Base-by-base conservation (phyloP, 2,113 vertebrate genomes). In the Polypterus bichir region DNA sequence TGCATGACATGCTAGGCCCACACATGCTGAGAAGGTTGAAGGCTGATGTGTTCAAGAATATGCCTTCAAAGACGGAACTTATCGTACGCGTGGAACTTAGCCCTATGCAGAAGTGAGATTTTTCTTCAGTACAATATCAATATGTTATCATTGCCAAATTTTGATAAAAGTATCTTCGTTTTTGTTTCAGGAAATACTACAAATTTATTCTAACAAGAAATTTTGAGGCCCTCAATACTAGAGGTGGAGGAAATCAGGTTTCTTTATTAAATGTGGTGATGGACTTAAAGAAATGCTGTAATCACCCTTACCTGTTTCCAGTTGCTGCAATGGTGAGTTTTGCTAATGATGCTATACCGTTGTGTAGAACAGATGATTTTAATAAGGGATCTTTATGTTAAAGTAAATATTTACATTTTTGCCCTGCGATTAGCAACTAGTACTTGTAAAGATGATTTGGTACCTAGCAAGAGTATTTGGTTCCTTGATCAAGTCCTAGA, bases 211-310 rank as follows among this genome's bases (percentile, higher is more conserved):
- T 98, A 59, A 98, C 94, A 2, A 88, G 94, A 47, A 98, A 98
- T 77, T 98, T 97, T 49, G 95, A 97, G 62, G 94, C 94, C 4
- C 81, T 98, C 73, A 97, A 97, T 76, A 91, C 92, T 54, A 91
- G 93, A 3, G 93, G 95, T 57, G 93, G 93, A 57, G 94, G 94
- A 68, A 97, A 98, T 82, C 94, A 97, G 74, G 93, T 97, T 4
- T 97, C 95, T 47, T 76, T 98, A 65, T 88, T 97, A 46, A 98
- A 97, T 5, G 93, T 97, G 70, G 93, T 98, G 71, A 98, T 98
- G 95, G 95, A 97, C 77, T 85, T 98, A 60, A 97, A 97, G 79
- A 98, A 98, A 73, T 98, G 95, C 79, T 98, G 95, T 78, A 98
- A 98, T 70, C 95, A 98, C 70, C 95, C 95, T 4, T 98, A 98